Conservation (phyloP, 2,113 vertebrate genomes). For the Erythrocercus mccallii region DNA sequence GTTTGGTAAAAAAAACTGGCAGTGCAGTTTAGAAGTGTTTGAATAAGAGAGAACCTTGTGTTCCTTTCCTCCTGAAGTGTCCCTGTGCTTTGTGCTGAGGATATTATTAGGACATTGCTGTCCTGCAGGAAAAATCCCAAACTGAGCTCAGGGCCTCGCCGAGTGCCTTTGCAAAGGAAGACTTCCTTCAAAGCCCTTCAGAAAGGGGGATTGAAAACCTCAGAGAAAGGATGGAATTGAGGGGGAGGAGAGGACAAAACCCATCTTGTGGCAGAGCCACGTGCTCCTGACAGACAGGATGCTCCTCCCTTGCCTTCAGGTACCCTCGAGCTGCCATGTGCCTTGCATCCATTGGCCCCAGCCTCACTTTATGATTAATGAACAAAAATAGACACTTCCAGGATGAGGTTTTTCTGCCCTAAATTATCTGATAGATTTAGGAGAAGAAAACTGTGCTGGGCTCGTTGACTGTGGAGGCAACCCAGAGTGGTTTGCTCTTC, state of each 20-base stretch:
- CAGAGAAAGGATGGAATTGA: background rate
- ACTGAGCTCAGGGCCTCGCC: background rate
- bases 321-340: accelerated
- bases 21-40: background rate
- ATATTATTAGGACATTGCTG: slow-evolving; percentile 16
- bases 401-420: background rate
- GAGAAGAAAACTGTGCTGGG: background rate
- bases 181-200: background rate
- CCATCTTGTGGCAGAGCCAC: background rate
- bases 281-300: background rate
- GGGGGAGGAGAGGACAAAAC: background rate
- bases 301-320: background rate
- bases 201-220: background rate
- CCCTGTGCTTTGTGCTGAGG: background rate
- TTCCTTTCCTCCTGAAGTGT: background rate
- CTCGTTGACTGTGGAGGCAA: accelerated
- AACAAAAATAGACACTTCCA: background rate
- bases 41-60: background rate
- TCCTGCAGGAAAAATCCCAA: background rate
- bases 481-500: background rate
- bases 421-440: background rate
- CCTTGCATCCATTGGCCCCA: accelerated
- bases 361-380: background rate
- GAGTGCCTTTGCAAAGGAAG: background rate
- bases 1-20: background rate